phyloP scores from a whole-genome alignment of 2,113 vertebrate genomes.

The Zapus hudsonius region DNA sequence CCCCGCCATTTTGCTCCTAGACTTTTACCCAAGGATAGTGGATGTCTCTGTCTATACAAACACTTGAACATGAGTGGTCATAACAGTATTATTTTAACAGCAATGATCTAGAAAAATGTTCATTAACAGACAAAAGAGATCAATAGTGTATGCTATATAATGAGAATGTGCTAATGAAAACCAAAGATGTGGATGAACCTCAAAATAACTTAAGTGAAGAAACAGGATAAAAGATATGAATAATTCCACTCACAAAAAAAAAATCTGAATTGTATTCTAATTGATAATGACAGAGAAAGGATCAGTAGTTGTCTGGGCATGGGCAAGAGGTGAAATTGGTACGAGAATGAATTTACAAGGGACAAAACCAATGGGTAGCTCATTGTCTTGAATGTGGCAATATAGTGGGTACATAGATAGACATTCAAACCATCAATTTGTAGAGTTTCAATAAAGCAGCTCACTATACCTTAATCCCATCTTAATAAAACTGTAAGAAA shows the following conservation, averaged over 20 bases:
- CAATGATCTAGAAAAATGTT: not conserved
- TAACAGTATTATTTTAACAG: too few relatives aligned
- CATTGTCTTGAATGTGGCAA: not conserved
- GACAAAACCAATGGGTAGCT: not conserved
- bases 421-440: not conserved
- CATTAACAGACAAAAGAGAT: not conserved
- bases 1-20: not conserved
- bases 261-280: not conserved
- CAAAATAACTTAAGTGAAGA: not conserved
- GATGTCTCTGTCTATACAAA: not conserved
- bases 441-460: not conserved
- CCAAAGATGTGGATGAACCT: not conserved
- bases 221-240: not conserved
- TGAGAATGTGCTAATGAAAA: not conserved
- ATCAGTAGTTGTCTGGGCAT: not conserved
- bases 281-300: not conserved
- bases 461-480: not conserved
- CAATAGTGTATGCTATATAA: not conserved
- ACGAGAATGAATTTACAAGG: not conserved
- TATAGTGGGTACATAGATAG: too few relatives aligned
- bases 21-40: not conserved
- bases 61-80: not conserved
- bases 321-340: fast-evolving
- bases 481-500: not conserved
- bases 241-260: not conserved